A percentile compares a stretch with the other conserved stretches of the same genome.
Conservation (phyloP, 2,888 invertebrate genomes). For the Andrena camellia region DNA sequence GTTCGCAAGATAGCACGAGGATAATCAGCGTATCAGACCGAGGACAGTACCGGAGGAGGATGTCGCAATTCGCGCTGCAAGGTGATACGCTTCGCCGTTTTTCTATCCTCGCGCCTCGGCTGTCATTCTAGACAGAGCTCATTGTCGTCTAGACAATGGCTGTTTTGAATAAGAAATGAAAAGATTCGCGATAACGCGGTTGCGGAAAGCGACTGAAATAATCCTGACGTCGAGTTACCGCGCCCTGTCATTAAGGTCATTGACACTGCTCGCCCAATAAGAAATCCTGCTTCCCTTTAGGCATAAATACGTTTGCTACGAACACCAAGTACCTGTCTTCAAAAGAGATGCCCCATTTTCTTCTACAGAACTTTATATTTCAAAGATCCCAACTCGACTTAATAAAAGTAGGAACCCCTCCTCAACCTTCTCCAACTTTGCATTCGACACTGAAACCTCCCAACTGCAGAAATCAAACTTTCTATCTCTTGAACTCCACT, state of each 20-base stretch:
- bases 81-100: conserved; percentile 64
- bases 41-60: conserved; percentile 70
- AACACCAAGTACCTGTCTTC: not conserved
- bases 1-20: conserved; percentile 47
- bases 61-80: conserved; percentile 72
- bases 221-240: conserved; percentile 22
- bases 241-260: conserved; percentile 8
- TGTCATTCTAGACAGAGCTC: conserved; percentile 62
- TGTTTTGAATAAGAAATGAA: conserved; percentile 52
- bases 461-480: too few relatives aligned
- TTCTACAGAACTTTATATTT: too few relatives aligned
- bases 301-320: not conserved
- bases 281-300: not conserved
- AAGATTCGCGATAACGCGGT: conserved; percentile 45
- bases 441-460: too few relatives aligned
- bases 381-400: too few relatives aligned
- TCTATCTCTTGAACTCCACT: too few relatives aligned
- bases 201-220: conserved; percentile 17
- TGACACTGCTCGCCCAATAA: not conserved
- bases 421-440: too few relatives aligned
- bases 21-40: conserved; percentile 79
- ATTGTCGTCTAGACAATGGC: conserved; percentile 65
- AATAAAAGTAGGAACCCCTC: too few relatives aligned
- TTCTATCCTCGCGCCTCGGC: conserved; percentile 56
- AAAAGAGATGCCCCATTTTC: too few relatives aligned